Conservation (phyloP, 2,888 invertebrate species). For the Pelosia muscerda region DNA sequence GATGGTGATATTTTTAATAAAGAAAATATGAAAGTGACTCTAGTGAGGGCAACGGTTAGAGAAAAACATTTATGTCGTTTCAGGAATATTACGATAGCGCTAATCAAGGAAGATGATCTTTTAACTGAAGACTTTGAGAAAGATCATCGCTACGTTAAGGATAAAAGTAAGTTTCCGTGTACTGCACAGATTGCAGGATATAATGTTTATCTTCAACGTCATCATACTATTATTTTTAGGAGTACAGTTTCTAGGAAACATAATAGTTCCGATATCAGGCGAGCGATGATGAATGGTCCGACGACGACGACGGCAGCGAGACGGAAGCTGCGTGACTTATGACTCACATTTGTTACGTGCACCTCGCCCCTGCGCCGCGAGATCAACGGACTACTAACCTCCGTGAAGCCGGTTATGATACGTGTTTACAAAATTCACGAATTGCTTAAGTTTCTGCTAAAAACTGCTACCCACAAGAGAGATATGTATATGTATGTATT, state of each 20-base stretch:
- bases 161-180: background rate
- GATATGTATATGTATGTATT: too few species aligned
- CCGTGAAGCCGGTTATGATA: slow-evolving; percentile 1
- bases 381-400: slow-evolving; percentile 20
- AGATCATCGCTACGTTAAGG: background rate
- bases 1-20: background rate
- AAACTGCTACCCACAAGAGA: background rate
- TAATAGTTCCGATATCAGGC: slow-evolving; percentile 16
- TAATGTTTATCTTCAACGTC: background rate
- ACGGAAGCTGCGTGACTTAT: slow-evolving; percentile 24
- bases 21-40: too few species aligned
- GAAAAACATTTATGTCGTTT: background rate
- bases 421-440: background rate
- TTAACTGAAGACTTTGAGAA: background rate
- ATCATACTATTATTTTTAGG: background rate
- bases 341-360: slow-evolving; percentile 34
- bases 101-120: background rate
- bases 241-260: slow-evolving; percentile 4
- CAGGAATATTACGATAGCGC: too few species aligned
- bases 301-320: slow-evolving; percentile 7
- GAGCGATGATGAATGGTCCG: slow-evolving; percentile 13
- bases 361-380: slow-evolving; percentile 15
- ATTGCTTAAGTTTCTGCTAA: slow-evolving; percentile 4
- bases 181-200: background rate
- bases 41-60: background rate